Evolutionary conservation across 2,113 vertebrate genomes (phyloP).

Genomic region (Azemiops feae): DNA sequence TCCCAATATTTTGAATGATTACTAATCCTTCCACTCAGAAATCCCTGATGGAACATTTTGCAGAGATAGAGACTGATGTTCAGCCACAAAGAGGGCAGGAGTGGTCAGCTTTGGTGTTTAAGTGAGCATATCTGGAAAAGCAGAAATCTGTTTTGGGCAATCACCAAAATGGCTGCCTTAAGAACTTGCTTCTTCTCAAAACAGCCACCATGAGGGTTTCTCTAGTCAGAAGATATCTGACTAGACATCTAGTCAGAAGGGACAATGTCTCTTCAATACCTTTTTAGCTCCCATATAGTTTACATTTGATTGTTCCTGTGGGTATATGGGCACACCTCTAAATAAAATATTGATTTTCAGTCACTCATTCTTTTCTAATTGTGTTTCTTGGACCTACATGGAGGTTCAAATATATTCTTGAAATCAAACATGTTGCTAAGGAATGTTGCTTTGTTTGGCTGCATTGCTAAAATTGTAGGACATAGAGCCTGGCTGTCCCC

Average conservation of each 20-base stretch:
- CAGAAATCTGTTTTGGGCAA: neutral
- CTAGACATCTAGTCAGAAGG: too few relatives aligned
- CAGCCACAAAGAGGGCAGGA: neutral
- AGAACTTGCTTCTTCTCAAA: neutral
- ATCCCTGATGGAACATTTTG: neutral
- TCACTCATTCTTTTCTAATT: neutral
- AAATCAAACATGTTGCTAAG: neutral
- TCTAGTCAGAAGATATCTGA: too few relatives aligned
- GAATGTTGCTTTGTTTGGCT: neutral
- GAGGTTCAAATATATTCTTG: neutral
- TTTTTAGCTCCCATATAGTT: neutral
- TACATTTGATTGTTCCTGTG: neutral
- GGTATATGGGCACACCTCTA: neutral
- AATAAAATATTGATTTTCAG: neutral
- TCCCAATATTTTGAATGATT: neutral
- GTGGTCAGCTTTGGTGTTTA: neutral
- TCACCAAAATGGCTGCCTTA: neutral
- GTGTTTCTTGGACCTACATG: neutral
- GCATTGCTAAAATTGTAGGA: neutral
- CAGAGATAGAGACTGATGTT: neutral
- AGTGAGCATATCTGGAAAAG: neutral
- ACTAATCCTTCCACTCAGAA: neutral
- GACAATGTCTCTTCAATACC: neutral
- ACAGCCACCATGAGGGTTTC: neutral
- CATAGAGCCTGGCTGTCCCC: neutral